phyloP scores from a whole-genome alignment of 2,888 invertebrate species.

The Tuberolachnus salignus region DNA sequence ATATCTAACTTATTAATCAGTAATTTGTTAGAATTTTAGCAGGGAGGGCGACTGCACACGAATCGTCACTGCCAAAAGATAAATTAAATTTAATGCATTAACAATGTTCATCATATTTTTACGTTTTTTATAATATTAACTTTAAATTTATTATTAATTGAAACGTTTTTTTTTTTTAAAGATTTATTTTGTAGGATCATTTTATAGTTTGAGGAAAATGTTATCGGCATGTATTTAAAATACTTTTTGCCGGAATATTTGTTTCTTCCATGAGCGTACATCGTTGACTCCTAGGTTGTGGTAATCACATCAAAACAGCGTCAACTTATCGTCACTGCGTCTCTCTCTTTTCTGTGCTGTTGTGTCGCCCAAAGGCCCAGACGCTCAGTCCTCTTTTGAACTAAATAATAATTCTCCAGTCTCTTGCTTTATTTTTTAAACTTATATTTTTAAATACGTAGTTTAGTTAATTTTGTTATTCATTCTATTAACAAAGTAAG shows the following conservation, averaged over 20 bases:
- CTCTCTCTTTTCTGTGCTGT: constrained; percentile 53
- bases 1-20: too few relatives aligned
- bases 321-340: constrained; percentile 46
- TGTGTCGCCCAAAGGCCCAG: constrained; percentile 52
- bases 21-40: too few relatives aligned
- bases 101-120: too few relatives aligned
- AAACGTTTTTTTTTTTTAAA: too few relatives aligned
- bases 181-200: too few relatives aligned
- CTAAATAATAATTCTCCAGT: background rate
- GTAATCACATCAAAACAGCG: constrained; percentile 53
- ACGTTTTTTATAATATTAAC: too few relatives aligned
- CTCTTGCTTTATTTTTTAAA: constrained; percentile 5
- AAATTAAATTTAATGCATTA: too few relatives aligned
- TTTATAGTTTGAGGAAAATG: too few relatives aligned
- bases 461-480: constrained; percentile 48
- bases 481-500: constrained; percentile 46
- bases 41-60: too few relatives aligned
- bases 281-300: constrained; percentile 40
- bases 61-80: too few relatives aligned
- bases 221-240: background rate
- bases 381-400: constrained; percentile 26
- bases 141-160: too few relatives aligned
- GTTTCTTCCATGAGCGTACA: constrained; percentile 34
- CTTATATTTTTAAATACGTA: constrained; percentile 48
- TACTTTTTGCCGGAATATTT: background rate